phyloP scores from a whole-genome alignment of 2,113 vertebrate species.

The Oceanodroma tethys region DNA sequence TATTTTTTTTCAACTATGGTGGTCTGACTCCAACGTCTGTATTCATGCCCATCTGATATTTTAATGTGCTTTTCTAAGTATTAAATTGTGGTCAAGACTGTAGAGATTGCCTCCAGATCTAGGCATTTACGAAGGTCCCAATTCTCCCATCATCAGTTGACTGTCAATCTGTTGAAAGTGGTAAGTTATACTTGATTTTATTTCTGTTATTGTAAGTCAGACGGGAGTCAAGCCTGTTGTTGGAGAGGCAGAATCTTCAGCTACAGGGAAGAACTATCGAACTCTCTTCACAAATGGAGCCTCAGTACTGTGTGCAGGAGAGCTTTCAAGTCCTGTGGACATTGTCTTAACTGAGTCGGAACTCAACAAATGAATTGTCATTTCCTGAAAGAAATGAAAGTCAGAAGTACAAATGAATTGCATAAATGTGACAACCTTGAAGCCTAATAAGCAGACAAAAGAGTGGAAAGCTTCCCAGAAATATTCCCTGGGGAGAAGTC shows the following conservation, averaged over 20 bases:
- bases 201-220: too few relatives aligned
- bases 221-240: background rate
- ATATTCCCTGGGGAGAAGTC: constrained; percentile 34
- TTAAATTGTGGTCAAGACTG: background rate
- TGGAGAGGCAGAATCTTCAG: background rate
- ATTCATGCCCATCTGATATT: background rate
- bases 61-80: background rate
- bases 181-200: too few relatives aligned
- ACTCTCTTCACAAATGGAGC: background rate
- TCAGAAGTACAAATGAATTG: constrained; percentile 33
- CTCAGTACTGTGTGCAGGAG: background rate
- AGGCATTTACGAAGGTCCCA: background rate
- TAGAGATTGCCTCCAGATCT: background rate
- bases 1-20: background rate
- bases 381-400: constrained; percentile 20
- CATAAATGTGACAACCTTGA: constrained; percentile 54
- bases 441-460: constrained; percentile 38
- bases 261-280: background rate
- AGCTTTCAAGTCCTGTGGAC: background rate
- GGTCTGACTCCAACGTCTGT: background rate
- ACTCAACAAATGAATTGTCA: constrained; percentile 8
- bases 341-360: constrained; percentile 5
- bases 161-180: background rate
- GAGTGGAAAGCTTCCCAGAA: constrained; percentile 50
- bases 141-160: background rate